phyloP scores from a whole-genome alignment of 2,113 vertebrate genomes.

The Mungos mungo region DNA sequence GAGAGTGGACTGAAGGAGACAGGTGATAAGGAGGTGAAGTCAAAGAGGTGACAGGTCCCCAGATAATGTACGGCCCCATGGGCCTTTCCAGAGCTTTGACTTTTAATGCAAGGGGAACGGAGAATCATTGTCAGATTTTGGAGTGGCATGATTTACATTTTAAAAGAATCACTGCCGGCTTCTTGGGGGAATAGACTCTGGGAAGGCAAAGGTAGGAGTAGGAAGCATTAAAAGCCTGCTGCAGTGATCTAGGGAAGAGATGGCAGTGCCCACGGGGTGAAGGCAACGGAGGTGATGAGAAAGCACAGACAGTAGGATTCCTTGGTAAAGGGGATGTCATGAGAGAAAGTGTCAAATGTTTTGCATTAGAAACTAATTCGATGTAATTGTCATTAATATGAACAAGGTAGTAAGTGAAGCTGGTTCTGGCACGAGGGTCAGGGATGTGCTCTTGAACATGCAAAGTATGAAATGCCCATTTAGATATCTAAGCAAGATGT shows the following conservation, averaged over 20 bases:
- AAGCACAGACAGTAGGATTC: too few relatives aligned
- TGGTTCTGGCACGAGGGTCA: too few relatives aligned
- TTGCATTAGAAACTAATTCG: not conserved
- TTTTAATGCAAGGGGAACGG: not conserved
- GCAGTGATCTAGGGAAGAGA: accelerated
- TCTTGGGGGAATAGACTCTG: not conserved
- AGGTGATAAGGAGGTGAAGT: not conserved
- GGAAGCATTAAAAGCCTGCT: too few relatives aligned
- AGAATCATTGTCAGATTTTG: not conserved
- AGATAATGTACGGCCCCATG: accelerated
- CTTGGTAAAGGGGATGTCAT: accelerated
- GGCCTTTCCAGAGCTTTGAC: not conserved
- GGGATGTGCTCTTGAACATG: not conserved
- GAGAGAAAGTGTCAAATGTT: not conserved
- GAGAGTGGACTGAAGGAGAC: not conserved
- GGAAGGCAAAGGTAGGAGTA: not conserved
- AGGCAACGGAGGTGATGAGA: not conserved
- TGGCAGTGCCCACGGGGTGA: accelerated
- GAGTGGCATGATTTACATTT: not conserved
- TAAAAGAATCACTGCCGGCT: too few relatives aligned
- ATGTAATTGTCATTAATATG: not conserved
- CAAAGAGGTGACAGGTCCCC: not conserved
- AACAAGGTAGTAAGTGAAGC: not conserved
- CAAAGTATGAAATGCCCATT: not conserved
- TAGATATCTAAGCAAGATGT: not conserved